Base-by-base conservation (phyloP, 2,888 invertebrate species). In the Oxycera nigricornis region DNA sequence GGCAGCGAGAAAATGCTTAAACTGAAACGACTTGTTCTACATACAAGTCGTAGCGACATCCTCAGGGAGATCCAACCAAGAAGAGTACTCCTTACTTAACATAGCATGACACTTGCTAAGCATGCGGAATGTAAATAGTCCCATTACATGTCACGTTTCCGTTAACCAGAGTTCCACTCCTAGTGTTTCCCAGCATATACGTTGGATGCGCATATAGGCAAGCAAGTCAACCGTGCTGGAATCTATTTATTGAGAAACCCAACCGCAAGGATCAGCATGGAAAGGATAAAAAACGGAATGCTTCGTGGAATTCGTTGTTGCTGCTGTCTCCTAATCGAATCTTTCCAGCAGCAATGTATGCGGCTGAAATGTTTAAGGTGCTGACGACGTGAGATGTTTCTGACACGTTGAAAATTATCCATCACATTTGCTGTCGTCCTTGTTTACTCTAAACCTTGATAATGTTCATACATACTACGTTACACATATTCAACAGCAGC, bases 391-490 rank as follows among this genome's bases (percentile, higher is more conserved):
- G 61, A 7, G 3, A 31, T 61, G 65, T 7, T 65, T 39, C 24
- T 65, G 65, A 65, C 65, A 65, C 65, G 65, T 65, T 65, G 65
- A 65, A 65, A 65, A 65, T 65, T 65, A 65, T 65, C 65, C 39
- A 41, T 65, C 65, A 65, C 28, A 61, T 61, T 31, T 61, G 31
- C 61, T 61, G 61, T 61, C 35, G 9, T 11, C 31, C 61, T 46
- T 22, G 20, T 22, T 6, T 50, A 50, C 24, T 7, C 55, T 55
- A 1, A 6, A 17, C 55, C 17, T 55, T 55, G 46, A 7, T 14
- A 46, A 46, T 22, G 11, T 55, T 55, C 22, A 55, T 17, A 20
- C 22, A 24, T 22, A 4, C n/a, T n/a, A n/a, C n/a, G n/a, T n/a
- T n/a, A n/a, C n/a, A n/a, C n/a, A n/a, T n/a, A n/a, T n/a, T n/a